phyloP scores from a whole-genome alignment of 2,888 invertebrate species.

The Lypha dubia region DNA sequence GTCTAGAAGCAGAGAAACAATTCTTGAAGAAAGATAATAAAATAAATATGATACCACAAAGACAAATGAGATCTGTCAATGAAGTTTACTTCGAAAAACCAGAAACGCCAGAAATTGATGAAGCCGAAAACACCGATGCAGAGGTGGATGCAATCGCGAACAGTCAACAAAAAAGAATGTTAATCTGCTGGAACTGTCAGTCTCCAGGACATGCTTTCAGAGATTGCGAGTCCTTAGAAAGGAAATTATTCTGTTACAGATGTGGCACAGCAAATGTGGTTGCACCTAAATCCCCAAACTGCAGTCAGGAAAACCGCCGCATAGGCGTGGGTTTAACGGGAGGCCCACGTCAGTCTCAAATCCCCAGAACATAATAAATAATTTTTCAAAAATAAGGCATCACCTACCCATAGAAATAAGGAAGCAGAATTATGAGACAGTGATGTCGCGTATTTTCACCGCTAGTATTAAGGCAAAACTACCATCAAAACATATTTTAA shows the following conservation, averaged over 20 bases:
- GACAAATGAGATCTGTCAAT: not conserved
- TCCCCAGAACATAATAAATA: not conserved
- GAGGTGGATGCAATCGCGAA: too few species aligned
- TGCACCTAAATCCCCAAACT: not conserved
- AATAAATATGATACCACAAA: not conserved
- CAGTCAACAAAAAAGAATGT: too few species aligned
- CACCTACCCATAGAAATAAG: not conserved
- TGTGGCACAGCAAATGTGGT: too few species aligned
- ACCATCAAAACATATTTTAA: not conserved
- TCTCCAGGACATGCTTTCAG: too few species aligned
- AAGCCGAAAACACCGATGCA: too few species aligned
- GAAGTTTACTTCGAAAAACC: too few species aligned
- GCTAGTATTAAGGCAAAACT: not conserved
- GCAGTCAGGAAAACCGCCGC: not conserved
- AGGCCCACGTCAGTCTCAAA: conserved; percentile 1
- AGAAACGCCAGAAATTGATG: too few species aligned
- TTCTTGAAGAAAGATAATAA: not conserved
- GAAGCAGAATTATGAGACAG: not conserved
- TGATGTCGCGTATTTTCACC: not conserved
- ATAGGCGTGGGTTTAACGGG: not conserved
- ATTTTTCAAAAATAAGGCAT: not conserved
- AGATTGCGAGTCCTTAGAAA: too few species aligned
- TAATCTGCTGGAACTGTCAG: too few species aligned
- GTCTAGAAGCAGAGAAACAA: conserved; percentile 3
- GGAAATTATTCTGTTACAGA: too few species aligned